Base-by-base conservation (phyloP, 2,113 vertebrate genomes). In the Chrysochloris asiatica region DNA sequence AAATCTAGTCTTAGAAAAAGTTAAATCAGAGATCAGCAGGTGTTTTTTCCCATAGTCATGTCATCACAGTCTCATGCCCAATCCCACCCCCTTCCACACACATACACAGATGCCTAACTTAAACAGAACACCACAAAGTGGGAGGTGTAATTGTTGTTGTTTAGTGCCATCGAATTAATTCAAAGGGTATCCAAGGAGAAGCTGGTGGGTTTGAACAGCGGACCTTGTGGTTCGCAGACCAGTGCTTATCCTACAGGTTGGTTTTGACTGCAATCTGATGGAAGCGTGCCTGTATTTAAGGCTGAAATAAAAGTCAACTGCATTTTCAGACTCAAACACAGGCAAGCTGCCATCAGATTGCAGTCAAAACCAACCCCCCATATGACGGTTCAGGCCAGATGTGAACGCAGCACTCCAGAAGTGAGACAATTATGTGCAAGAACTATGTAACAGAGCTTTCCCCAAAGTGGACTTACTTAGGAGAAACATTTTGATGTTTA, bases 401-500 rank as follows among this genome's bases (percentile, higher is more conserved):
- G 86, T 88, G 79, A 84, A 69, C 0, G 3, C 86, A 76, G 50
- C 38, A 63, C 83, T 82, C 76, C 81, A 92, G 69, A 90, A 56
- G 79, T 86, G 85, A 94, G 73, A 65, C 77, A 63, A 45, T 82
- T 92, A 93, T 83, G 47, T 78, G 28, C 43, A 90, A 83, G 75
- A 63, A 54, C 16, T 86, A 88, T 65, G 63, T 75, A 83, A 90
- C 47, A 71, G 52, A 85, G 13, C 30, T 94, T 90, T 93, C 73
- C 28, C 83, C 61, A 78, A 76, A 93, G 77, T 71, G 36, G 45
- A 48, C 76, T 83, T 41, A 71, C 52, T 69, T 88, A 82, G 79
- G 76, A 67, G 80, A 90, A 90, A 85, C 54, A 84, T 69, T 36
- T 72, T 67, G 75, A 24, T 83, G 83, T 92, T 96, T 93, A 78